Base-by-base conservation (phyloP, 2,888 invertebrate genomes). In the Coenonympha glycerion region DNA sequence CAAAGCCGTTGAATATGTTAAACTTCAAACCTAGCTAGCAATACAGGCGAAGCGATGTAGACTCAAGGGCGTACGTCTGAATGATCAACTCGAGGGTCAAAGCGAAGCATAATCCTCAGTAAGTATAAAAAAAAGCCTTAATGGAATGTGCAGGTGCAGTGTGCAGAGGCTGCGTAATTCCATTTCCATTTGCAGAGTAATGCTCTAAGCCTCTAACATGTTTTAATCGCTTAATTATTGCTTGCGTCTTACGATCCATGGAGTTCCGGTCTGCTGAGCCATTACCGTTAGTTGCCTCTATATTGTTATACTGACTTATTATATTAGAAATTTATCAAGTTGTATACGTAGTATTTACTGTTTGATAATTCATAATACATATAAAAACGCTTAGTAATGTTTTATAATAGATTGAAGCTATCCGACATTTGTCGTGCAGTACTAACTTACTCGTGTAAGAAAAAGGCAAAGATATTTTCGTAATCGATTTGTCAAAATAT, bases 81-180 rank as follows among this genome's bases (percentile, higher is more conserved):
- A 37, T 13, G 37, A 24, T 39, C 13, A 22, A 15, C 15, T 39
- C 15, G 24, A 39, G 39, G 21, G 39, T 39, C 39, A 39, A 1
- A 8, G 8, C 9, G 33, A 21, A 30, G n/a, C n/a, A n/a, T n/a
- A 31, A 42, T 33, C 5, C 44, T 44, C 31, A 9, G 44, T 21
- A 44, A 9, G 4, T 8, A 24, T 5, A 19, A 30, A 22, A 21
- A n/a, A 28, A 19, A 31, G 3, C 2, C 15, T 40, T 26, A 44
- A 44, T 44, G 21, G 52, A 41, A 36, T 39, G 39, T 26, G 31
- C 52, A 53, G 49, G 52, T 53, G 52, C 5, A 15, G 44, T 45
- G 52, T 53, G 52, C 5, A 15, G 44, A 44, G 44, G 22, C 15
- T 22, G 21, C 44, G 31, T 31, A n/a, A 44, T 31, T 44, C 13